A percentile compares a stretch with the other conserved stretches of the same genome.
Conservation (phyloP, 2,113 vertebrate species). For the Hippocampus mohnikei region DNA sequence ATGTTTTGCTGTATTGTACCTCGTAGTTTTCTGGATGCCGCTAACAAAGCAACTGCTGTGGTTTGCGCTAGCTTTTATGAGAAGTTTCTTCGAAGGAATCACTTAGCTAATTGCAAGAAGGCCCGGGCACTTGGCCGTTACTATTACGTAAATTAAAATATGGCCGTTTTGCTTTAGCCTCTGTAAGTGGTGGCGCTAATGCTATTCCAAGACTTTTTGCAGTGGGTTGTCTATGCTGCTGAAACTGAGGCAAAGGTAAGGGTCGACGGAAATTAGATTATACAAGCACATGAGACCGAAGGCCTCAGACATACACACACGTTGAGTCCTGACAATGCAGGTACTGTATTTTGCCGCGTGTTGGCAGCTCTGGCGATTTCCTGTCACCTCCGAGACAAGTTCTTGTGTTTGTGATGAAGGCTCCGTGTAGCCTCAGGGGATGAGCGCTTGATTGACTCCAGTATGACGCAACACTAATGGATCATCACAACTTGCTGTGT, state of each 20-base stretch:
- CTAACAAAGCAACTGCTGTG: background rate
- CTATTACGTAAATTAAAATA: constrained; percentile 58
- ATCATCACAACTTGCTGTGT: constrained; percentile 43
- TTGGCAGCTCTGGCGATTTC: constrained; percentile 33
- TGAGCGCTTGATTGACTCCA: constrained; percentile 34
- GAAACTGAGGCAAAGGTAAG: constrained; percentile 26
- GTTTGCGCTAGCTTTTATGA: constrained; percentile 15
- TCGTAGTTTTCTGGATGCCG: background rate
- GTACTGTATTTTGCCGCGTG: constrained; percentile 20
- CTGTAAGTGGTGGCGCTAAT: constrained; percentile 26
- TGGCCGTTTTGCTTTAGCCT: constrained; percentile 8
- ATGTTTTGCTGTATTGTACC: constrained; percentile 6
- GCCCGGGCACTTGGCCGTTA: constrained; percentile 7
- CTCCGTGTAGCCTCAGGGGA: constrained; percentile 18
- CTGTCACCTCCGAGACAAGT: constrained; percentile 28
- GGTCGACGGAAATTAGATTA: constrained; percentile 32
- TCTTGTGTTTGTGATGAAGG: constrained; percentile 24
- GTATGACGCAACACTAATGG: constrained; percentile 53
- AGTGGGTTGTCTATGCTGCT: constrained; percentile 40
- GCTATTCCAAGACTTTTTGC: constrained; percentile 39
- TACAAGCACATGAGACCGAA: constrained; percentile 19
- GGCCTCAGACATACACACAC: constrained; percentile 11
- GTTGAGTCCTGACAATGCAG: constrained; percentile 25
- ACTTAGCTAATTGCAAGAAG: constrained; percentile 58
- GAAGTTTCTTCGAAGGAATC: constrained; percentile 29